Percentiles rank a stretch among this genome's conserved stretches.
These are phyloP conservation scores for Zosterops lateralis DNA, from an alignment of 2,113 vertebrate species.

Conservation along the genomic window DNA sequence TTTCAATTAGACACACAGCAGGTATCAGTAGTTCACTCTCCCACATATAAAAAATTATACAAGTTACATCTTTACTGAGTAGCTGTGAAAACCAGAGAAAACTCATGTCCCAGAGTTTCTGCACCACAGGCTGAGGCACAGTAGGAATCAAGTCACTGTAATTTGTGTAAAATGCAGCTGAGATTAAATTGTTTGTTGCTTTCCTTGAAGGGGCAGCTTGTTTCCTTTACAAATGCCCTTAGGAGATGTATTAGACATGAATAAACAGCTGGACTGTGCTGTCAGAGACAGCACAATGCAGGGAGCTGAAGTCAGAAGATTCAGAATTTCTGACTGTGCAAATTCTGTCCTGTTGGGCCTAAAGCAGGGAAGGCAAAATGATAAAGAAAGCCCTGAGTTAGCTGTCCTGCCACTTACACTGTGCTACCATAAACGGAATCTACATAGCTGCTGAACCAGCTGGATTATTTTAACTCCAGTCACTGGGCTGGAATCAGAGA, in stretches of 20 bases:
- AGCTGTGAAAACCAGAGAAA: conserved; percentile 5
- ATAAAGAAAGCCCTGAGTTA: background rate
- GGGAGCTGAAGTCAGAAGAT: conserved; percentile 7
- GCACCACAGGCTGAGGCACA: background rate
- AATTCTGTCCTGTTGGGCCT: conserved; percentile 22
- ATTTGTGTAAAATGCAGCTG: conserved; percentile 6
- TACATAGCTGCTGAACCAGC: background rate
- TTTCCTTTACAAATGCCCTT: background rate
- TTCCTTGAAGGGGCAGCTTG: conserved; percentile 21
- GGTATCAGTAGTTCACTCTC: background rate
- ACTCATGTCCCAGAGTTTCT: background rate
- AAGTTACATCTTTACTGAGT: background rate
- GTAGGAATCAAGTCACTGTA: background rate
- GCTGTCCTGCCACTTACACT: background rate
- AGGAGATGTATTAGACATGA: conserved; percentile 21
- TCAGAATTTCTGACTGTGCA: conserved; percentile 38
- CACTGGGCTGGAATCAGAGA: background rate
- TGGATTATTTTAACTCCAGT: conserved; percentile 22
- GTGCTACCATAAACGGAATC: background rate
- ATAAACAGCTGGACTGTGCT: conserved; percentile 38
- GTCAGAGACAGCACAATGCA: background rate
- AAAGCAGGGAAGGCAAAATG: background rate
- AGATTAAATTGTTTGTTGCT: background rate
- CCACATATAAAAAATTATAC: background rate
- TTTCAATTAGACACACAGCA: background rate